Base-by-base conservation (phyloP, 2,888 invertebrate species). In the Antheraea yamamai region DNA sequence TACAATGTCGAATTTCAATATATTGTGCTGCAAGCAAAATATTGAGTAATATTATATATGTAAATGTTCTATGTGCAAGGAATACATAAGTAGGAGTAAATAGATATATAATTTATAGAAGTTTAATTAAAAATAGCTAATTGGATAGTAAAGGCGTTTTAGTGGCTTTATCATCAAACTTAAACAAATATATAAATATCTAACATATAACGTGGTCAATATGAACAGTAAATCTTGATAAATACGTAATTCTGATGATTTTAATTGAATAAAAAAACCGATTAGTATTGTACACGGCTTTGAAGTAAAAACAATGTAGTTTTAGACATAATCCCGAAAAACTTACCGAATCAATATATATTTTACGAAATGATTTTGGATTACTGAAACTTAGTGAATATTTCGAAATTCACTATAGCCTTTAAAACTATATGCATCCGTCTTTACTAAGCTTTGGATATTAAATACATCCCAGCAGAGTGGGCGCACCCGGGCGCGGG, bases 381-480 rank as follows among this genome's bases (percentile, higher is more conserved):
- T 66, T 30, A 12, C 1, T 6, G 16, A 66, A 66, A 66, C 16
- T 16, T 30, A 14, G 18, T 30, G 30, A 30, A 66, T 30, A 12
- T 64, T 64, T 23, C 61, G 3, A 20, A 3, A 18, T 55, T 58
- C 20, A 20, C 4, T 4, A 61, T 23, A 20, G 12, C 30, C 26
- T 30, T 66, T 66, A 52, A 51, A 55, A 73, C 35, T 26, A 68
- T 26, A 55, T 73, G 55, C 58, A 58, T 72, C 82, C 78, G 83
- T n/a, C 30, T 30, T 74, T 47, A 23, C 61, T 58, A 72, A 83
- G 80, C 82, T 80, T 81, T 87, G 87, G 93, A 94, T 94, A 94
- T 94, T 93, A 94, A 92, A 91, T 88, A 89, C 87, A 89, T 93
- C 94, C 93, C 95, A 82, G 85, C 87, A 91, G 92, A 90, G 87